phyloP scores from a whole-genome alignment of 2,113 vertebrate genomes.

The Panthera uncia region DNA sequence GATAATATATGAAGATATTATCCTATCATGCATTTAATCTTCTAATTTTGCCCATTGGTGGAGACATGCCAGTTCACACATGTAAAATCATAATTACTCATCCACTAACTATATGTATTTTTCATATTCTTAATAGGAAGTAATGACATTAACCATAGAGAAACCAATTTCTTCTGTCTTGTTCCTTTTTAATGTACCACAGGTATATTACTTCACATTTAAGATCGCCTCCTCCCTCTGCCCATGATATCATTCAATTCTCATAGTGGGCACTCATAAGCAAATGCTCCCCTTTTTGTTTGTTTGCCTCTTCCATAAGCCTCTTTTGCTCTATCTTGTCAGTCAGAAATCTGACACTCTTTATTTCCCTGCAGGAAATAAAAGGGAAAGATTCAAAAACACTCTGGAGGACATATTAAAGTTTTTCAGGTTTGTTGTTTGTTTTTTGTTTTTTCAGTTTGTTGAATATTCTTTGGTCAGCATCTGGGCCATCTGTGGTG shows the following conservation, averaged over 20 bases:
- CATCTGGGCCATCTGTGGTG: constrained; percentile 77
- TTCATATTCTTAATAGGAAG: not conserved
- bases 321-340: not conserved
- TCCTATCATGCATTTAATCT: not conserved
- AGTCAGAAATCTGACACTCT: not conserved
- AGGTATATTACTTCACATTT: not conserved
- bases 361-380: not conserved
- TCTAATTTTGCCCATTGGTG: constrained; percentile 32
- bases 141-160: not conserved
- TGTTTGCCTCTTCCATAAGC: not conserved
- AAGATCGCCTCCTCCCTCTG: not conserved
- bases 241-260: not conserved
- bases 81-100: constrained; percentile 8
- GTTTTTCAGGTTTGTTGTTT: constrained; percentile 75
- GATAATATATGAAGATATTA: not conserved
- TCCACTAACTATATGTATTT: not conserved
- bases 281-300: not conserved
- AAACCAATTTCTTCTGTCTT: not conserved
- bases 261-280: not conserved
- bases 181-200: not conserved
- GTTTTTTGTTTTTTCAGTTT: constrained; percentile 49
- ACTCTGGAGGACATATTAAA: constrained; percentile 62
- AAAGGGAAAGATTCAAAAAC: constrained; percentile 66
- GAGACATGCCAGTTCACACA: not conserved
- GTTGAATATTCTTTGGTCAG: constrained; percentile 79